Evolutionary conservation across 2,113 vertebrate genomes (phyloP).

Genomic region (Dicrurus megarhynchus): DNA sequence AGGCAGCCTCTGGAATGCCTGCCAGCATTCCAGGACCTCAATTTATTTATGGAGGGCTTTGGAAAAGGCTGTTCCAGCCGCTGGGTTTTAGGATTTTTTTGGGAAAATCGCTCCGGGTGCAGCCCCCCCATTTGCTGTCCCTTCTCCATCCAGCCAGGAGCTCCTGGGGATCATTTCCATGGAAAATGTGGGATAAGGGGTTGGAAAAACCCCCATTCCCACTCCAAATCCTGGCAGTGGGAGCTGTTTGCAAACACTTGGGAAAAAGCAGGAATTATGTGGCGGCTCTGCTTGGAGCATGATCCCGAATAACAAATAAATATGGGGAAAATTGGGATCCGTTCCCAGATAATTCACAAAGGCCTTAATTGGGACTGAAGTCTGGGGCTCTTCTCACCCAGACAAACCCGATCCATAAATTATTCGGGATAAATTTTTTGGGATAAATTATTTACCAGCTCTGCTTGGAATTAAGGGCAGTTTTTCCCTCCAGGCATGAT

Average conservation of each 20-base stretch:
- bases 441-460: slow-evolving; percentile 26
- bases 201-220: fast-evolving
- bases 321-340: slow-evolving; percentile 28
- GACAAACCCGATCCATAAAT: slow-evolving; percentile 27
- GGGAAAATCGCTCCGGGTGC: background rate
- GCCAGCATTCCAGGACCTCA: background rate
- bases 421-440: background rate
- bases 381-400: slow-evolving; percentile 18
- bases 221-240: background rate
- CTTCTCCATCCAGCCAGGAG: no score
- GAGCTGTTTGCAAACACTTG: slow-evolving; percentile 48
- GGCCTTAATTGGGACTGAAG: slow-evolving; percentile 52
- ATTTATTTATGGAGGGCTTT: background rate
- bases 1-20: background rate
- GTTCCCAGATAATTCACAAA: slow-evolving; percentile 65
- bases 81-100: background rate
- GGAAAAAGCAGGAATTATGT: background rate
- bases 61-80: background rate
- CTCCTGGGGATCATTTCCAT: fast-evolving
- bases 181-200: background rate
- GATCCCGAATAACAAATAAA: slow-evolving; percentile 33
- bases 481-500: background rate
- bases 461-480: background rate
- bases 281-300: background rate
- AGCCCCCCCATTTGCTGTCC: background rate